Evolutionary conservation across 2,797 vertebrate species (phyloP).

Genomic region (Morelia viridis): DNA sequence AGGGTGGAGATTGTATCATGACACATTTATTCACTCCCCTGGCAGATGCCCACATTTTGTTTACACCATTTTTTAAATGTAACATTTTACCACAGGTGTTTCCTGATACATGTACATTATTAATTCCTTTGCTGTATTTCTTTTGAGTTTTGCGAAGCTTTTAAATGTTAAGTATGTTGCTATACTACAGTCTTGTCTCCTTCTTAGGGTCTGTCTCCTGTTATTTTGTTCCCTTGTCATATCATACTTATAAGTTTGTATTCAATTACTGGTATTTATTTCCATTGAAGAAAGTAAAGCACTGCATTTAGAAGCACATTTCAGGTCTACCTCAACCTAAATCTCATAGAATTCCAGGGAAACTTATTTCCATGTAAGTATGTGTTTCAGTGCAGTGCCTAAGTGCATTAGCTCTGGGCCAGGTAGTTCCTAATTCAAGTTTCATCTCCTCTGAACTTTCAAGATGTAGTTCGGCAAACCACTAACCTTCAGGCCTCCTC

Average conservation of each 20-base stretch:
- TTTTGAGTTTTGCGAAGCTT: neutral
- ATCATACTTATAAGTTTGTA: neutral
- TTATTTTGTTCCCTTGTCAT: neutral
- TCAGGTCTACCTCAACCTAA: neutral
- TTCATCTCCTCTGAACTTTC: neutral
- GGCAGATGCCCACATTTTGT: neutral
- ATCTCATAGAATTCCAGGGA: neutral
- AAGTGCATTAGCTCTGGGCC: neutral
- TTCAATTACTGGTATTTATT: neutral
- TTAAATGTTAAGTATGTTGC: neutral
- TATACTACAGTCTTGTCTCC: neutral
- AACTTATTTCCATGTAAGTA: neutral
- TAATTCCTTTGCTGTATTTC: neutral
- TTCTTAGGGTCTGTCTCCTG: too few relatives aligned
- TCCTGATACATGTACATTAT: neutral
- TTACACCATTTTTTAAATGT: neutral
- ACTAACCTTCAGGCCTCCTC: neutral
- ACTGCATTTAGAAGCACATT: neutral
- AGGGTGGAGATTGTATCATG: neutral
- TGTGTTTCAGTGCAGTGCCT: neutral
- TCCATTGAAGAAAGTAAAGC: neutral
- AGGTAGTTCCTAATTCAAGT: neutral
- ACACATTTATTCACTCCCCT: neutral
- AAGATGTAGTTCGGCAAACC: neutral
- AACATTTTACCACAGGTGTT: neutral